Percentiles rank a stretch among this genome's conserved stretches.
phyloP scores from a whole-genome alignment of 2,888 invertebrate genomes.

The Actias luna region DNA sequence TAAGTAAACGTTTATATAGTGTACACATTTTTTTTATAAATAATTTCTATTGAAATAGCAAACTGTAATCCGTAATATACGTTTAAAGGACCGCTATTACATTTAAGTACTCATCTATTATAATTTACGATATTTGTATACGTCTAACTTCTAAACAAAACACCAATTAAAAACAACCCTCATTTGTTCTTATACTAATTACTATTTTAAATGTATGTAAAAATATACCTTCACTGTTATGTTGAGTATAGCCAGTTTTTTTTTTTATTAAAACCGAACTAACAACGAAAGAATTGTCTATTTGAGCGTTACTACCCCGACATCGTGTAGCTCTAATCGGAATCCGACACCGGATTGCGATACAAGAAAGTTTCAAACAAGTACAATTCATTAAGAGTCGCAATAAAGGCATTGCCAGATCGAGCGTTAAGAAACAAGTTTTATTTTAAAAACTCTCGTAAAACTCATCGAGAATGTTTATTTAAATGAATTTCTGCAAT shows the following conservation, averaged over 20 bases:
- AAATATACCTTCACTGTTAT: background rate
- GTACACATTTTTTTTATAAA: too few relatives aligned
- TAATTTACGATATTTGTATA: too few relatives aligned
- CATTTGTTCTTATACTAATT: background rate
- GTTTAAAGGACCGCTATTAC: too few relatives aligned
- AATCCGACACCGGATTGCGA: constrained; percentile 53
- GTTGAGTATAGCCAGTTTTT: background rate
- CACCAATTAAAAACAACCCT: too few relatives aligned
- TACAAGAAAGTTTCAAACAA: constrained; percentile 66
- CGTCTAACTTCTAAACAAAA: too few relatives aligned
- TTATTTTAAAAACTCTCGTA: constrained; percentile 33
- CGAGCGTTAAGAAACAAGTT: constrained; percentile 41
- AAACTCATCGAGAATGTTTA: constrained; percentile 40
- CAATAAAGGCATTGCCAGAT: constrained; percentile 59
- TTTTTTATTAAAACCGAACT: constrained; percentile 7
- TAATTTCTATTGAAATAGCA: too few relatives aligned
- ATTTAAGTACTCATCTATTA: too few relatives aligned
- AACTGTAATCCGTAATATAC: too few relatives aligned
- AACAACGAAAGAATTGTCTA: background rate
- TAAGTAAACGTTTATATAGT: too few relatives aligned
- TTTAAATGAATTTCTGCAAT: constrained; percentile 2
- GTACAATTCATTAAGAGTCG: constrained; percentile 65
- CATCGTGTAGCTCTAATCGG: constrained; percentile 35
- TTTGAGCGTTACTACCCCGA: constrained; percentile 51
- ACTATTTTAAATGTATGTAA: background rate